Percentiles rank a stretch among this genome's conserved stretches.
Evolutionary conservation across 2,888 invertebrate genomes (phyloP).

Genomic region (Nineta flava): DNA sequence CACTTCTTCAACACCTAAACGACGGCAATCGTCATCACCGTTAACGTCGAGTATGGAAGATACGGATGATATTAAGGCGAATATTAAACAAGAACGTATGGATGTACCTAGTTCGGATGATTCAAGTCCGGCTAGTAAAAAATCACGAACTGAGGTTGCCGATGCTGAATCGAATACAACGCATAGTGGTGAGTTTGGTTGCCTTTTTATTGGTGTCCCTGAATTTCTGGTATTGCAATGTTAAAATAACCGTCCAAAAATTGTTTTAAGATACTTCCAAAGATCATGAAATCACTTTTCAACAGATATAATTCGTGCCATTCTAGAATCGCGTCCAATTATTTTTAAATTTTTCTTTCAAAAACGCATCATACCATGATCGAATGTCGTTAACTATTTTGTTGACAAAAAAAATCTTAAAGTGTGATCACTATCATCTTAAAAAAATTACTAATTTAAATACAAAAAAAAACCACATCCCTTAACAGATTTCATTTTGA

Average conservation of each 20-base stretch:
- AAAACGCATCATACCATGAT: no score
- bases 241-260: neutral
- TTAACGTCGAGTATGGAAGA: conserved; percentile 27
- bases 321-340: no score
- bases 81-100: conserved; percentile 50
- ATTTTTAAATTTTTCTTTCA: no score
- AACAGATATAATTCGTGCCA: no score
- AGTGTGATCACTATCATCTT: no score
- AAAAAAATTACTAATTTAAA: no score
- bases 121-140: conserved; percentile 43
- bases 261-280: neutral
- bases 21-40: conserved; percentile 31
- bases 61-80: conserved; percentile 29
- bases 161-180: conserved; percentile 85
- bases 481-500: no score
- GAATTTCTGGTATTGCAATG: neutral
- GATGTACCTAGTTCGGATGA: conserved; percentile 46
- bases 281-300: neutral
- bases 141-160: conserved; percentile 63
- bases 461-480: no score
- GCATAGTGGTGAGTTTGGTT: conserved; percentile 62
- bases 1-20: conserved; percentile 66
- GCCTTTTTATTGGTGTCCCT: neutral
- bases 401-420: no score
- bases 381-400: no score